phyloP scores from a whole-genome alignment of 1,140 invertebrate genomes.

The Physella acuta region DNA sequence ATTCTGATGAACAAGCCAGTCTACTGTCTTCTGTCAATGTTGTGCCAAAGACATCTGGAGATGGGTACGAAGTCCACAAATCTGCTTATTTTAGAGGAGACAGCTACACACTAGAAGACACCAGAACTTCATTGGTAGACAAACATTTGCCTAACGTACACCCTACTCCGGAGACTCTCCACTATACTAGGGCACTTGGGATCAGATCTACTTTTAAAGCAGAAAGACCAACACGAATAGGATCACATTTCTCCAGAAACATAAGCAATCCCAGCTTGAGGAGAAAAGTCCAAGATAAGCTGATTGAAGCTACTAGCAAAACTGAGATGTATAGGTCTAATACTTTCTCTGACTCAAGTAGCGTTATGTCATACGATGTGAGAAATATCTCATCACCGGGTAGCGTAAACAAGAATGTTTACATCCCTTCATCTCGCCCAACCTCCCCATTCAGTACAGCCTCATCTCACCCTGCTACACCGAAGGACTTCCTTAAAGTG shows the following conservation, averaged over 20 bases:
- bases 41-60: constrained; percentile 10
- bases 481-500: neutral
- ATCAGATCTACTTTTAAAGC: neutral
- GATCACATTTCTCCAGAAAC: constrained; percentile 5
- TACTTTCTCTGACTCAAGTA: neutral
- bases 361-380: neutral
- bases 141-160: neutral
- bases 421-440: neutral
- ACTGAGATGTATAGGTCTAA: neutral
- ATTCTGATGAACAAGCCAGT: neutral
- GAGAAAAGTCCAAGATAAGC: constrained; percentile 11
- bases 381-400: too few relatives aligned
- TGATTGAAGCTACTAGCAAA: neutral
- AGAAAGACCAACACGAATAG: neutral
- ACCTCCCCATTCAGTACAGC: neutral
- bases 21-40: neutral
- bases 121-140: neutral
- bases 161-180: neutral
- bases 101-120: neutral
- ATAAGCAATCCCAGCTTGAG: constrained; percentile 12
- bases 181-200: neutral
- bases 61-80: constrained; percentile 3
- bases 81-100: neutral
- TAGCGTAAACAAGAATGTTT: too few relatives aligned
- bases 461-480: neutral